Base-by-base conservation (phyloP, 2,888 invertebrate genomes). In the Cephalotes varians region DNA sequence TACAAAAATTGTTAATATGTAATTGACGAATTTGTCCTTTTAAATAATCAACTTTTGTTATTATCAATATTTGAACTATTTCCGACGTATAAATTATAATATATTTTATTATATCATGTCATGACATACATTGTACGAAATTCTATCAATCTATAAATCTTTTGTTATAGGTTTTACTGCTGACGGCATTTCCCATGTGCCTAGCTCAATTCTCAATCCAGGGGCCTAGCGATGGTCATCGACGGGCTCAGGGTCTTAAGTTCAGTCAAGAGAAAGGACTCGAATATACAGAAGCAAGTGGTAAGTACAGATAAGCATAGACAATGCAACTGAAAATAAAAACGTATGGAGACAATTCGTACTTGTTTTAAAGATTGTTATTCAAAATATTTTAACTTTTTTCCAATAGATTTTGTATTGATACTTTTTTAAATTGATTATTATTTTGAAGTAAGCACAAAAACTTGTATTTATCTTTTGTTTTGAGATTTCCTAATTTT, bases 161-260 rank as follows among this genome's bases (percentile, higher is more conserved):
- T 40, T 4, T 49, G 10, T 72, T 82, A 0, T 90, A 94, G 92
- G 81, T 93, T 86, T 85, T 94, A 86, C 76, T 93, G 18, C 28
- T 94, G 69, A 85, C 90, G 73, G 86, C 91, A 31, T 83, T 94
- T 71, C 92, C 94, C 25, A 85, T 92, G 73, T 94, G 94, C 91
- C 81, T 92, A 51, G 94, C 93, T 34, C 93, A 94, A 87, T 94
- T 94, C 81, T 91, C 94, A 21, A 94, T 94, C 73, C 91, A 93
- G 83, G 94, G 94, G 9, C 93, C 94, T 2, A 94, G 93, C 81
- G 94, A 94, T 89, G 94, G 94, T 64, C 93, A 92, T 82, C 91
- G 94, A 74, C 91, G 90, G 47, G 93, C 94, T 49, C 94, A 94
- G 85, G 93, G 94, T 62, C 90, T 94, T 58, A 93, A 92, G 87